These are phyloP conservation scores for Galerucella pusilla DNA, from an alignment of 2,888 invertebrate genomes.

Conservation along the genomic window DNA sequence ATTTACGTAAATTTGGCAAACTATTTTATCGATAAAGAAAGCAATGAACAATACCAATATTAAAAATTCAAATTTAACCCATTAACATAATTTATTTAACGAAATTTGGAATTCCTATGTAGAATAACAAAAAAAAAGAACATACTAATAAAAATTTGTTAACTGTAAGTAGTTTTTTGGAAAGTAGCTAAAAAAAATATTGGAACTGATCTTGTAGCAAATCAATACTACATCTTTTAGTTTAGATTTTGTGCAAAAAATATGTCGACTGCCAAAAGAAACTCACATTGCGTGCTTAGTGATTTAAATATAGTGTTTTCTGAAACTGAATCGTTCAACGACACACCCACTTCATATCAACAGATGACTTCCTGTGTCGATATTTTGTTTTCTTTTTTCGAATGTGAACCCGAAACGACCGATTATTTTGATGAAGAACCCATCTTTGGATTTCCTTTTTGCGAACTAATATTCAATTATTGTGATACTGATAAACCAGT, in stretches of 20 bases:
- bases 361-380: slow-evolving; percentile 54
- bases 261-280: slow-evolving; percentile 62
- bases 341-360: slow-evolving; percentile 64
- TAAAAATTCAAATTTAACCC: background rate
- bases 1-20: background rate
- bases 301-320: slow-evolving; percentile 59
- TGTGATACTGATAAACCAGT: slow-evolving; percentile 25
- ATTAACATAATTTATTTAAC: slow-evolving; percentile 10
- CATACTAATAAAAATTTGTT: slow-evolving; percentile 58
- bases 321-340: slow-evolving; percentile 54
- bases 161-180: slow-evolving; percentile 63
- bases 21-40: background rate
- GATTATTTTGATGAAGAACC: slow-evolving; percentile 36
- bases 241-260: slow-evolving; percentile 57
- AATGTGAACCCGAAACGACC: slow-evolving; percentile 33
- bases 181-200: slow-evolving; percentile 58
- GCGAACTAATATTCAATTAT: slow-evolving; percentile 35
- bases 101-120: slow-evolving; percentile 53
- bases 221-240: slow-evolving; percentile 53
- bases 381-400: slow-evolving; percentile 38
- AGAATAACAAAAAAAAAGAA: slow-evolving; percentile 55
- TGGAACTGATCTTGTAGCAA: slow-evolving; percentile 57
- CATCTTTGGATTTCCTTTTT: slow-evolving; percentile 19
- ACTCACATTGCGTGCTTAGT: slow-evolving; percentile 58
- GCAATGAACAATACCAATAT: background rate